Conservation (phyloP, 2,113 vertebrate species). For the Serinus canaria region DNA sequence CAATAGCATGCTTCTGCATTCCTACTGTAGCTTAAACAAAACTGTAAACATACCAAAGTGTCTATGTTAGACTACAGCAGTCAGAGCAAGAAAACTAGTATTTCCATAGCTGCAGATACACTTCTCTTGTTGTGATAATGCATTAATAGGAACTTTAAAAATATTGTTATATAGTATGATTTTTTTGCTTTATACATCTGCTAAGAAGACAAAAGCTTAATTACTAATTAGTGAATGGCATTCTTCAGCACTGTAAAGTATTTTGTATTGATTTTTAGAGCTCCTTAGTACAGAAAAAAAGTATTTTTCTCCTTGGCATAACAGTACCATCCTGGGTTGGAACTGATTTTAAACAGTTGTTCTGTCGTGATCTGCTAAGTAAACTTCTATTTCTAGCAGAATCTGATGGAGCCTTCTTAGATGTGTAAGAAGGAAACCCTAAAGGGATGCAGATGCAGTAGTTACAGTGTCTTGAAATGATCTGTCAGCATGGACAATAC, state of each 20-base stretch:
- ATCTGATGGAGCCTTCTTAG: neutral
- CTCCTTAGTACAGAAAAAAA: neutral
- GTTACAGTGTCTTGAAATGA: neutral
- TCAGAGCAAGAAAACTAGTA: conserved; percentile 31
- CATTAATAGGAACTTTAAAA: neutral
- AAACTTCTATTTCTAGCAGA: neutral
- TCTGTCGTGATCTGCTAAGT: neutral
- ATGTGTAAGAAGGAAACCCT: neutral
- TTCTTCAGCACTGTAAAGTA: neutral
- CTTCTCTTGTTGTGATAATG: neutral
- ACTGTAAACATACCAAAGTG: conserved; percentile 14
- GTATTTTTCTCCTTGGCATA: neutral
- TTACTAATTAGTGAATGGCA: neutral
- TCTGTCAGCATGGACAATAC: neutral
- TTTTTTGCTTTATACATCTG: conserved; percentile 20
- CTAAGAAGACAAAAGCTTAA: neutral
- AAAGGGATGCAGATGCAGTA: neutral
- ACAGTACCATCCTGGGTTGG: neutral
- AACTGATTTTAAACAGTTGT: neutral
- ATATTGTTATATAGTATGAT: neutral
- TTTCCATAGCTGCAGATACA: neutral
- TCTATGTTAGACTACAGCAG: conserved; percentile 11
- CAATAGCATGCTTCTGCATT: conserved; percentile 49
- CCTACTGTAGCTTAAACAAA: conserved; percentile 47
- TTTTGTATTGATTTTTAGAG: neutral